A percentile compares a stretch with the other conserved stretches of the same genome.
phyloP scores from a whole-genome alignment of 2,797 vertebrate species.

The Rhabdomys pumilio region DNA sequence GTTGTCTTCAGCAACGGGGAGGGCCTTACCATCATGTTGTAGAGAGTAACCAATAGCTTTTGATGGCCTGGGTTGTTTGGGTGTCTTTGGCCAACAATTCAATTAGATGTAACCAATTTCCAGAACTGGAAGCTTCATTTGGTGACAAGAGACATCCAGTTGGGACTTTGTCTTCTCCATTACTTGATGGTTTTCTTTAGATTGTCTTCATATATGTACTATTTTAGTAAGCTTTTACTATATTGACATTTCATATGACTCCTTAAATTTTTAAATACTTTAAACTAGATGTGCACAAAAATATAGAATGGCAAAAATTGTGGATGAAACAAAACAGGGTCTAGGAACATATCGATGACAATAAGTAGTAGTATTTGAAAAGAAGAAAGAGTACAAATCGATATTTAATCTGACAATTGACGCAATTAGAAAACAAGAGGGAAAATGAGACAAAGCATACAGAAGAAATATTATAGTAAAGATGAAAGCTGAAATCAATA shows the following conservation, averaged over 20 bases:
- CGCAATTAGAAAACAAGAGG: constrained; percentile 25
- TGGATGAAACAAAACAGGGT: not conserved
- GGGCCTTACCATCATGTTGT: not conserved
- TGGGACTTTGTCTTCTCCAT: not conserved
- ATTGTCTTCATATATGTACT: not conserved
- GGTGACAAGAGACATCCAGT: not conserved
- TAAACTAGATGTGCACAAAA: not conserved
- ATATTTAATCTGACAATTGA: constrained; percentile 30
- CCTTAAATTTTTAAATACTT: not conserved
- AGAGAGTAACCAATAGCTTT: not conserved
- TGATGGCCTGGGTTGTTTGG: not conserved
- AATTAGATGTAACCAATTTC: not conserved
- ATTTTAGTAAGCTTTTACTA: not conserved
- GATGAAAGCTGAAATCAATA: constrained; percentile 2
- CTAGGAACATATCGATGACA: not conserved
- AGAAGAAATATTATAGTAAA: constrained; percentile 48
- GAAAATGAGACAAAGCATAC: not conserved
- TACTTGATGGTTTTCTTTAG: not conserved
- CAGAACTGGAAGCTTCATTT: not conserved
- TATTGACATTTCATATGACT: not conserved
- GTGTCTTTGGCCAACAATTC: not conserved
- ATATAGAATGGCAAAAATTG: not conserved
- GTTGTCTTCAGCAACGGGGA: not conserved
- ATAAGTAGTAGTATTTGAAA: not conserved
- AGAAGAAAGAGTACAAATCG: not conserved